Conservation (phyloP, 2,113 vertebrate genomes). For the Salvelinus fontinalis region DNA sequence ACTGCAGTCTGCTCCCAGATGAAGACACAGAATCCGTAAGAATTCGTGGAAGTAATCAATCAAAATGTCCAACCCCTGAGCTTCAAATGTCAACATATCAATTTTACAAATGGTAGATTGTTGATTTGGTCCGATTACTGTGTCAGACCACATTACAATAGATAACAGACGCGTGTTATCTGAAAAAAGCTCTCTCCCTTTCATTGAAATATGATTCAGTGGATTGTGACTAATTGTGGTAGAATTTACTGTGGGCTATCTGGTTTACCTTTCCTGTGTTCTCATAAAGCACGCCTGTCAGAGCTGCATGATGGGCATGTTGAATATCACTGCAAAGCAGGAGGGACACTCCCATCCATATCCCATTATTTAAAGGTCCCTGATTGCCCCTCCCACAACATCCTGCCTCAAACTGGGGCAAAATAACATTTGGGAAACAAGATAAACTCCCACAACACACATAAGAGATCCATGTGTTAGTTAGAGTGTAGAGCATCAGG, state of each 20-base stretch:
- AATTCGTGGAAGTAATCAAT: neutral
- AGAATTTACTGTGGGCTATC: neutral
- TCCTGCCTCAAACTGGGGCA: neutral
- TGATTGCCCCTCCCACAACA: neutral
- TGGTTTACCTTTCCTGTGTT: constrained; percentile 4
- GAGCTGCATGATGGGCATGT: no score
- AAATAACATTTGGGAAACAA: neutral
- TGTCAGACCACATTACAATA: no score
- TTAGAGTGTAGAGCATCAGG: neutral
- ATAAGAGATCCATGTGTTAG: neutral
- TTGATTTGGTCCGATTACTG: neutral
- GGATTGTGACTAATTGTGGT: neutral
- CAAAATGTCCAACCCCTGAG: neutral
- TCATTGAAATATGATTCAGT: neutral
- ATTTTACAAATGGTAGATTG: neutral
- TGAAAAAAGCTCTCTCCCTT: neutral
- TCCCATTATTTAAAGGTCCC: constrained; percentile 1
- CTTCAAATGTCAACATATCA: neutral
- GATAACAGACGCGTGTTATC: neutral
- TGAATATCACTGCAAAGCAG: no score
- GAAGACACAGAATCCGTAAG: no score
- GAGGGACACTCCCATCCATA: constrained; percentile 1
- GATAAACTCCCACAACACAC: neutral
- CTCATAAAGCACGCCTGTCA: constrained; percentile 11
- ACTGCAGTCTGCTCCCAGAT: neutral